Evolutionary conservation across 2,797 vertebrate species (phyloP).

Genomic region (Microctenopoma stevenorrisi): DNA sequence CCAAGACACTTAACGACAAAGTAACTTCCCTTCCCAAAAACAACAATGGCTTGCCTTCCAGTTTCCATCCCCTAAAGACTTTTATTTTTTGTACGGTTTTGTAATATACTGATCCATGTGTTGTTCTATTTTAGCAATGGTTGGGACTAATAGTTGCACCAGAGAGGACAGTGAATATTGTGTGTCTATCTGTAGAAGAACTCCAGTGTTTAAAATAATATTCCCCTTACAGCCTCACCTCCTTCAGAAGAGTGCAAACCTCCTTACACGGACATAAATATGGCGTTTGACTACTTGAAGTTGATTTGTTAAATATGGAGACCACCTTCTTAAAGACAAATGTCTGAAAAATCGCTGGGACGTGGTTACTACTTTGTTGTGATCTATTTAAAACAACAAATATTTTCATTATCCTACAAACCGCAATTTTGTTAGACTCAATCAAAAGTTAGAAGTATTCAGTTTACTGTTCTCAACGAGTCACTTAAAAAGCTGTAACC

Average conservation of each 20-base stretch:
- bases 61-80: constrained; percentile 44
- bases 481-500: neutral
- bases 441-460: neutral
- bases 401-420: neutral
- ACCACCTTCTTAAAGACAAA: neutral
- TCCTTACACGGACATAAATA: neutral
- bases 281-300: neutral
- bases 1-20: constrained; percentile 69
- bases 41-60: constrained; percentile 55
- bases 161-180: no score
- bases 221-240: neutral
- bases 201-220: neutral
- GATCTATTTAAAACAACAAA: neutral
- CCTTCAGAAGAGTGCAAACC: neutral
- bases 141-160: neutral
- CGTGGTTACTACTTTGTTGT: neutral
- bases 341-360: neutral
- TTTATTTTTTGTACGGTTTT: constrained; percentile 3
- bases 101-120: neutral
- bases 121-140: neutral
- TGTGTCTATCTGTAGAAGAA: no score
- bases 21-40: constrained; percentile 69
- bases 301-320: neutral
- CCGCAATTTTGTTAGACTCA: neutral
- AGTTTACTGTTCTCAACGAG: neutral